Evolutionary conservation across 2,888 invertebrate genomes (phyloP), one percentile per base, ranked within the genome.

Genomic region (Synanthedon vespiformis): DNA sequence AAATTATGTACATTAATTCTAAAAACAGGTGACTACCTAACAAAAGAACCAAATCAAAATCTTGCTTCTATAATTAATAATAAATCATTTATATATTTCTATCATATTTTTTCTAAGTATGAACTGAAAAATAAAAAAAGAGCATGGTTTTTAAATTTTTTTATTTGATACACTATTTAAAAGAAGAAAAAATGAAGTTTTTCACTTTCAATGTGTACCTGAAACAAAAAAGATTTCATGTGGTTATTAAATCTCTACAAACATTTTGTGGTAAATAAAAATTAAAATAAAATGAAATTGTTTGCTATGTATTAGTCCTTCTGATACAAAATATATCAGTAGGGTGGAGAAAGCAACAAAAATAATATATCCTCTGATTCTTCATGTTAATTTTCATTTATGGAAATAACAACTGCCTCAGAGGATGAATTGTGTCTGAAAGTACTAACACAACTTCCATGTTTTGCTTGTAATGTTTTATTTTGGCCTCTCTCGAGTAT

Each of bases 331-430:
- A 62, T 56, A 53, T 54, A 70, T 64, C 58, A 70, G 18, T 18
- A 48, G 80, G 74, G 83, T 83, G 83, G 83, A 86, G 74, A 61
- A 65, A 74, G 79, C 77, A 52, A 53, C 27, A 34, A 34, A n/a
- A 34, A 49, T 77, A 60, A 62, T 86, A 57, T 87, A 63, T 74
- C 86, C 86, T 79, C 76, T 64, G 66, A 76, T 82, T 87, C 85
- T 85, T 82, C 72, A 69, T 77, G 73, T 77, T 74, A 59, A 34
- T 61, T 72, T 77, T 69, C 74, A 83, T 68, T 16, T 34, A 34
- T 49, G 57, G 65, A 73, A 73, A 71, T 56, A 77, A 81, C 67
- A 72, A 80, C 87, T 86, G 87, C 87, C 86, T 82, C 64, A 53
- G 76, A 83, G 84, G 86, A 67, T 67, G 10, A 34, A 34, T 34